phyloP scores from a whole-genome alignment of 1,140 invertebrate genomes.

The Radopholus similis region DNA sequence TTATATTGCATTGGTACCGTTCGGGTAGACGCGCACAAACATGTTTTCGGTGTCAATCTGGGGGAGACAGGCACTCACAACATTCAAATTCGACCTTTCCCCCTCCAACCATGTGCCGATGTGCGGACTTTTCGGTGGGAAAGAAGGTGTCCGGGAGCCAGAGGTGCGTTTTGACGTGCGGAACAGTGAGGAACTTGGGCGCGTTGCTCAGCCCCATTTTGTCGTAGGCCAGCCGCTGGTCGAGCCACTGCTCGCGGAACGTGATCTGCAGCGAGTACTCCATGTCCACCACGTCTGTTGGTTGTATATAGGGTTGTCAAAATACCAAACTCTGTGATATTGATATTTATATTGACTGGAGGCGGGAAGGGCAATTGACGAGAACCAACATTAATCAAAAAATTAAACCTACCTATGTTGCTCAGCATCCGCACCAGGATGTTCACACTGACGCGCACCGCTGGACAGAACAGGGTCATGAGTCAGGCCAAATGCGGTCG shows the following conservation, averaged over 20 bases:
- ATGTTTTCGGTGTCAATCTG: conserved; percentile 45
- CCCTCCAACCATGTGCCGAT: conserved; percentile 33
- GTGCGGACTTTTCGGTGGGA: conserved; percentile 63
- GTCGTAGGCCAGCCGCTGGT: conserved; percentile 81
- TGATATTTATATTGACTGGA: too few relatives aligned
- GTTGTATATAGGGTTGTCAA: too few relatives aligned
- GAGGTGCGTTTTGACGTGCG: conserved; percentile 77
- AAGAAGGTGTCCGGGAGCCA: conserved; percentile 97
- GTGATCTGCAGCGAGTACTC: conserved; percentile 71
- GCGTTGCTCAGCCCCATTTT: conserved; percentile 74
- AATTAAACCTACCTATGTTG: too few relatives aligned
- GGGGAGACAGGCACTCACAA: background rate
- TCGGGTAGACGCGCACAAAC: conserved; percentile 38
- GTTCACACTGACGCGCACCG: conserved; percentile 69
- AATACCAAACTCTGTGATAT: too few relatives aligned
- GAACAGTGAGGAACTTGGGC: conserved; percentile 71
- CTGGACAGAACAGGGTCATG: too few relatives aligned
- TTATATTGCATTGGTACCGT: too few relatives aligned
- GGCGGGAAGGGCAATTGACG: too few relatives aligned
- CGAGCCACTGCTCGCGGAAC: conserved; percentile 88
- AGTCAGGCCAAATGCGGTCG: too few relatives aligned
- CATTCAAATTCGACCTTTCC: background rate
- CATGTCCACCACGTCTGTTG: conserved; percentile 97
- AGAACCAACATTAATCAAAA: too few relatives aligned
- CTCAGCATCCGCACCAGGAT: conserved; percentile 88